Conservation (phyloP, 1,140 invertebrate genomes). For the Lethrus apterus region DNA sequence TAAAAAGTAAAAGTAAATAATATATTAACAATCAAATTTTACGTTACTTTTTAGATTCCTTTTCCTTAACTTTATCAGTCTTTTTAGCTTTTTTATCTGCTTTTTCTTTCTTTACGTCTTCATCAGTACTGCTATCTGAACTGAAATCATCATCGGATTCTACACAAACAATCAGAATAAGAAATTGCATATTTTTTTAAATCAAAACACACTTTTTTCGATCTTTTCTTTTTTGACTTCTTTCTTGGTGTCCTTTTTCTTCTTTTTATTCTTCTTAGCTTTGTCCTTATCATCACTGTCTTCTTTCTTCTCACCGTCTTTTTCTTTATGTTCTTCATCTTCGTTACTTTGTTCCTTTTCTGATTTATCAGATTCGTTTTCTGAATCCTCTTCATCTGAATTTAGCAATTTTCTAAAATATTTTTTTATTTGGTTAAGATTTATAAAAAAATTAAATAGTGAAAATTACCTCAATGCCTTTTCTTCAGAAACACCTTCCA, state of each 20-base stretch:
- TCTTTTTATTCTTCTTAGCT: conserved; percentile 56
- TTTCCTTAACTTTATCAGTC: conserved; percentile 40
- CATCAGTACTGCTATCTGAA: conserved; percentile 67
- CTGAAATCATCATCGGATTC: conserved; percentile 66
- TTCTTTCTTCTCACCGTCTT: conserved; percentile 56
- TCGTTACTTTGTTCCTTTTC: conserved; percentile 52
- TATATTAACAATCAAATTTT: not conserved
- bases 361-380: conserved; percentile 66
- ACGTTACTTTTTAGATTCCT: conserved; percentile 25
- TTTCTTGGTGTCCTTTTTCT: conserved; percentile 58
- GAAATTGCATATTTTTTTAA: not conserved
- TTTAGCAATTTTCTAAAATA: conserved; percentile 70
- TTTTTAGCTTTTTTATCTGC: conserved; percentile 44
- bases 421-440: too few relatives aligned
- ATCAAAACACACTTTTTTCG: not conserved
- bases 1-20: conserved; percentile 43
- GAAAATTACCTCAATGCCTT: conserved; percentile 58
- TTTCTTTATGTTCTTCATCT: conserved; percentile 46
- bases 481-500: conserved; percentile 71
- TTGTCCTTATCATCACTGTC: conserved; percentile 48
- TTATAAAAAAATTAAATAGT: conserved; percentile 32
- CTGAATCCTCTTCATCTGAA: conserved; percentile 85
- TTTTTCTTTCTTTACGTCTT: conserved; percentile 48
- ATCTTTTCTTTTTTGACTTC: conserved; percentile 31
- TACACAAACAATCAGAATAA: conserved; percentile 22